These are phyloP conservation scores for Nemotelus nigrinus DNA, from an alignment of 2,888 invertebrate species.

Conservation along the genomic window DNA sequence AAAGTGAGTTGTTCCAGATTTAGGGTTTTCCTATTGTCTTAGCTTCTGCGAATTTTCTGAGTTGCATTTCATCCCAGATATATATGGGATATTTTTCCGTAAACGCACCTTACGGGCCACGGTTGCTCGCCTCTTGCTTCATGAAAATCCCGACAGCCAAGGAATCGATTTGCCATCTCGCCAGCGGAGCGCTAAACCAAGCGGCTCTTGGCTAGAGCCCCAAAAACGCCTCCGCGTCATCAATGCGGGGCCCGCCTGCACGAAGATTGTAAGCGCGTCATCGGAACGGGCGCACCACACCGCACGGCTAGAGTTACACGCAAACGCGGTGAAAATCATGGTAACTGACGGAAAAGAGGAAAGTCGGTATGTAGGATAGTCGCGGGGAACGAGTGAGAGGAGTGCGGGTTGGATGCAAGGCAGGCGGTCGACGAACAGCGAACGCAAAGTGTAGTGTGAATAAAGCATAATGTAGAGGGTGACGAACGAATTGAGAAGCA, in stretches of 20 bases:
- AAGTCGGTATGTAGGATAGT: slow-evolving; percentile 38
- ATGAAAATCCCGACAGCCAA: no score
- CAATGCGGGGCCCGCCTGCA: slow-evolving; percentile 19
- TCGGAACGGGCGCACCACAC: slow-evolving; percentile 45
- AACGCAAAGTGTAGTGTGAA: slow-evolving; percentile 14
- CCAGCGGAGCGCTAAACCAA: slow-evolving; percentile 27
- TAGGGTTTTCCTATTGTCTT: not conserved
- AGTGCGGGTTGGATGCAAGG: slow-evolving; percentile 7
- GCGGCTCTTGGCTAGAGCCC: slow-evolving; percentile 28
- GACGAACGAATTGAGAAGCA: slow-evolving; percentile 22
- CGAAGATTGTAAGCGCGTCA: slow-evolving; percentile 45
- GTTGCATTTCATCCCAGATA: not conserved
- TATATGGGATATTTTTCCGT: no score
- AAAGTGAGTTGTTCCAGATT: not conserved
- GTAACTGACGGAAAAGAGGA: slow-evolving; percentile 46
- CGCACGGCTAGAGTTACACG: slow-evolving; percentile 49
- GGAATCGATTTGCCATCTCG: no score
- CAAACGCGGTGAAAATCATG: slow-evolving; percentile 46
- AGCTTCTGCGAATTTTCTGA: not conserved
- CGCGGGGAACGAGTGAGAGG: slow-evolving; percentile 12
- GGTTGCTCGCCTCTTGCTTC: no score
- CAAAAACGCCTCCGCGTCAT: slow-evolving; percentile 45
- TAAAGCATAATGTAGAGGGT: slow-evolving; percentile 24
- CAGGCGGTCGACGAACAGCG: slow-evolving; percentile 34
- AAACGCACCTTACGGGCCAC: no score